Conservation (phyloP, 2,888 invertebrate genomes). For the Trimorus sp. region DNA sequence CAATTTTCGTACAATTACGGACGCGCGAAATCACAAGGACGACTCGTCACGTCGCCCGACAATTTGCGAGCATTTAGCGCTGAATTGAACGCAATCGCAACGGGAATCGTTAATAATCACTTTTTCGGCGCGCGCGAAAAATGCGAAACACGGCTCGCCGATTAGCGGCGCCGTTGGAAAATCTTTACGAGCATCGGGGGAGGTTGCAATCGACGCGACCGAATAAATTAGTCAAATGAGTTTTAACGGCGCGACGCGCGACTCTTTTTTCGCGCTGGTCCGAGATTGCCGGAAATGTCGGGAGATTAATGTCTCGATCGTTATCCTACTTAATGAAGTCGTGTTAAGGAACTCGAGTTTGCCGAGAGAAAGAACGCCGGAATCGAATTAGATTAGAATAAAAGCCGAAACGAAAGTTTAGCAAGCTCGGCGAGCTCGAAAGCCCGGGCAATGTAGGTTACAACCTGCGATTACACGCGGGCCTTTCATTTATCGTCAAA, state of each 20-base stretch:
- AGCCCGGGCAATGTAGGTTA: conserved; percentile 23
- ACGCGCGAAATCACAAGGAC: conserved; percentile 8
- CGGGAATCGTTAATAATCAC: conserved; percentile 9
- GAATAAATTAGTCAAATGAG: too few relatives aligned
- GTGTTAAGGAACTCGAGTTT: conserved; percentile 36
- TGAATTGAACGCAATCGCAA: conserved; percentile 11
- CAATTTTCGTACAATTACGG: conserved; percentile 9
- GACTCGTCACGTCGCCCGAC: background rate
- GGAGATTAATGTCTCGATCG: conserved; percentile 52
- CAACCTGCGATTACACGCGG: conserved; percentile 35
- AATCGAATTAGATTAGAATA: conserved; percentile 53
- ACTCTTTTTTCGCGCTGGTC: background rate
- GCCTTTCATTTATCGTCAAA: conserved; percentile 39
- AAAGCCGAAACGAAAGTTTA: conserved; percentile 46
- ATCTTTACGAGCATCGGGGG: too few relatives aligned
- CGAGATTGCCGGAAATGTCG: conserved; percentile 30
- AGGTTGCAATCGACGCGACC: too few relatives aligned
- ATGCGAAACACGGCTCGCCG: too few relatives aligned
- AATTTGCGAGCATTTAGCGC: conserved; percentile 14
- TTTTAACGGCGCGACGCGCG: too few relatives aligned
- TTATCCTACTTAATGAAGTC: conserved; percentile 50
- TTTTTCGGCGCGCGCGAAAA: background rate
- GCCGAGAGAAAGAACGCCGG: conserved; percentile 14
- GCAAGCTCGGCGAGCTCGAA: conserved; percentile 18
- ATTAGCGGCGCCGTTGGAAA: too few relatives aligned